These are phyloP conservation scores for Amblyopsis rosae DNA, from an alignment of 2,113 vertebrate species.

Conservation along the genomic window DNA sequence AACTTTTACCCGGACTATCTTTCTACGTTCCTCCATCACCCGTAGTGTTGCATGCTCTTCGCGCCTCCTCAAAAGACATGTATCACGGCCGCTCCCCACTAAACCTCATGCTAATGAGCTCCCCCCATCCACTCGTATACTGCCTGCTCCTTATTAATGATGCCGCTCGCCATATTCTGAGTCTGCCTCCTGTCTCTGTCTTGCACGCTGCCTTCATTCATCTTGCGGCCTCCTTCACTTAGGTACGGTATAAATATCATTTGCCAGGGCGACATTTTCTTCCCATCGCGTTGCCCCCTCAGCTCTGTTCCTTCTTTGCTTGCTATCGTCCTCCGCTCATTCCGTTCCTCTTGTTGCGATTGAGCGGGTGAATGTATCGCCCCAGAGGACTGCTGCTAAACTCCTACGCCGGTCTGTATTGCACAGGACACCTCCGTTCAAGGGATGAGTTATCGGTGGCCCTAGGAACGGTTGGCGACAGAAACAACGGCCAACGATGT, in stretches of 20 bases:
- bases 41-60: constrained; percentile 41
- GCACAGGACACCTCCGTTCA: constrained; percentile 52
- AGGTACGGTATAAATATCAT: constrained; percentile 51
- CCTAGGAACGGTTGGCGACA: constrained; percentile 16
- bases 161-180: constrained; percentile 36
- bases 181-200: constrained; percentile 59
- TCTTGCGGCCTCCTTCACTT: constrained; percentile 53
- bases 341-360: constrained; percentile 25
- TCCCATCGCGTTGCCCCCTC: constrained; percentile 40
- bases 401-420: constrained; percentile 36
- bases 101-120: constrained; percentile 53
- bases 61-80: constrained; percentile 37
- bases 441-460: constrained; percentile 58
- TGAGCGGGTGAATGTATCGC: constrained; percentile 45
- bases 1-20: constrained; percentile 47
- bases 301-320: constrained; percentile 21
- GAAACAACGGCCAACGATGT: constrained; percentile 36
- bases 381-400: constrained; percentile 35
- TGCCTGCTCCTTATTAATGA: constrained; percentile 59
- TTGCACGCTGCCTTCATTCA: constrained; percentile 53
- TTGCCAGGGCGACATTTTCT: constrained; percentile 46
- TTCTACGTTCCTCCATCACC: constrained; percentile 13
- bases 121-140: constrained; percentile 41
- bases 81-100: constrained; percentile 40
- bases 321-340: not conserved